Base-by-base conservation (phyloP, 2,113 vertebrate genomes). In the Leuciscus idus region DNA sequence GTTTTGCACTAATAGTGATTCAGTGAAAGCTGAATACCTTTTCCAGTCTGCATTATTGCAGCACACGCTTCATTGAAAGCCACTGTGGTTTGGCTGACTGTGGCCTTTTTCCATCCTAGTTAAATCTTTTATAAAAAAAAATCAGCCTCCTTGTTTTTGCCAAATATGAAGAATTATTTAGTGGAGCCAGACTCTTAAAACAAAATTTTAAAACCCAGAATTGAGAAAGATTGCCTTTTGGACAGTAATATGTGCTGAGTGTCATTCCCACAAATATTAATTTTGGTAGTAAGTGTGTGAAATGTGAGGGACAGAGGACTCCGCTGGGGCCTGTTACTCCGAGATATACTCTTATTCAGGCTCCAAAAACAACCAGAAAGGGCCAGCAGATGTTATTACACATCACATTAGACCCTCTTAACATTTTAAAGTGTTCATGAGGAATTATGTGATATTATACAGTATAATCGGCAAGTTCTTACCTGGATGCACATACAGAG, bases 121-220 rank as follows among this genome's bases (percentile, higher is more conserved):
- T 87, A 84, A 88, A 72, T 61, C 81, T 87, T 86, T 78, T 82
- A 89, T 85, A 43, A 80, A 87, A 89, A 78, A 87, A 91, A 78
- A 84, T 59, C 81, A 75, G 66, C 36, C 73, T 84, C 61, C 48
- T 76, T 86, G 88, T 85, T 88, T 85, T 77, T 85, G 78, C 70
- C 86, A 89, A 84, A 88, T 68, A 79, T 87, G 55, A 84, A 86
- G 88, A 73, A 68, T 33, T 33, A 82, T 84, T 84, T 30, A 52
- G 68, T 70, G 59, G 61, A 85, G 78, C 83, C 75, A 87, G 81
- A 75, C 74, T 64, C n/a, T 79, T 87, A 84, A 87, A 87, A 87
- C 64, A 10, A 75, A 39, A 50, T 52, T 70, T 26, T 57, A 50
- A 76, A 48, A 59, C 48, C 57, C 57, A 66, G n/a, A 15, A 77